Conservation (phyloP, 1,140 invertebrate genomes). For the Eurosta solidaginis region DNA sequence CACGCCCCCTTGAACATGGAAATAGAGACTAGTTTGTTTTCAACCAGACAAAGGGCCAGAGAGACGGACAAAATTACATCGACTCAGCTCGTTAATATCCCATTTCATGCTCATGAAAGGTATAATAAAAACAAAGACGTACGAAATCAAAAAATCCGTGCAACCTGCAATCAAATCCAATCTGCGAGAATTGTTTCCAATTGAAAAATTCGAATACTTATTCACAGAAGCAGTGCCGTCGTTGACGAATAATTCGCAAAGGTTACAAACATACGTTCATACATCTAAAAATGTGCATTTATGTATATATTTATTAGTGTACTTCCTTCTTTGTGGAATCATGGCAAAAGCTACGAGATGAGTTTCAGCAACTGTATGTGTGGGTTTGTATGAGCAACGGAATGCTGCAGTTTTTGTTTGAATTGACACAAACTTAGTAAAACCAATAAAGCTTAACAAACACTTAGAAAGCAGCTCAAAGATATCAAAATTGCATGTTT, state of each 20-base stretch:
- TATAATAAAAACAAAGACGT: not conserved
- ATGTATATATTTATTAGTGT: not conserved
- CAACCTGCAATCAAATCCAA: slow-evolving; percentile 11
- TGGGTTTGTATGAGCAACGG: no score
- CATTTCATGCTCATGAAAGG: no score
- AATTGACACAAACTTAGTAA: no score
- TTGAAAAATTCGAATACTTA: slow-evolving; percentile 22
- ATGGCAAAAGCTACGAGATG: not conserved
- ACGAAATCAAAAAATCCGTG: not conserved
- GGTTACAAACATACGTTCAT: not conserved
- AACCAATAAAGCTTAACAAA: not conserved
- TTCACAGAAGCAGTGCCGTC: not conserved
- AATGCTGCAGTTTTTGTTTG: no score
- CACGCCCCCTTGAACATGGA: no score
- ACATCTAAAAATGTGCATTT: not conserved
- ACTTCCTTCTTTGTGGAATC: not conserved
- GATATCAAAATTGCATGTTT: no score
- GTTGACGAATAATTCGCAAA: not conserved
- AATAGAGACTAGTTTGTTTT: no score
- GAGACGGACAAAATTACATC: no score
- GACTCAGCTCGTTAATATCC: no score
- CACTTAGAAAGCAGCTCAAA: no score
- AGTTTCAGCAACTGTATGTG: no score
- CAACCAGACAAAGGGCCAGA: no score
- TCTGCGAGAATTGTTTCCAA: slow-evolving; percentile 9